phyloP scores from a whole-genome alignment of 2,113 vertebrate genomes.

The Pseudolaguvia tuberculata region DNA sequence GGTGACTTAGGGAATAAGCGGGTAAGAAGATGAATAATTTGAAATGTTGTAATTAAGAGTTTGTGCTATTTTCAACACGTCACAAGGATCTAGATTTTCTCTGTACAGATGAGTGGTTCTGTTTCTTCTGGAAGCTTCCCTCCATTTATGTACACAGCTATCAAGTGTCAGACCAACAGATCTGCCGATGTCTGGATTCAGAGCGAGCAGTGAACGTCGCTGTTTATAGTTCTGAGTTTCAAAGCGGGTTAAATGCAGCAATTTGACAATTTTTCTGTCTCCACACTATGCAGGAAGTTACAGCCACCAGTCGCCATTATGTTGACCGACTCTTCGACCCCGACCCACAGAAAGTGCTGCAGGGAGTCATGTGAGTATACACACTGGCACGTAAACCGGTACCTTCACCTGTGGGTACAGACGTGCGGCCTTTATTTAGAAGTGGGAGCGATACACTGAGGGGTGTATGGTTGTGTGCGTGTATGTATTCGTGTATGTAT shows the following conservation, averaged over 20 bases:
- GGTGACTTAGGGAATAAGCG: too few species aligned
- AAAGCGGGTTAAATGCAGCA: conserved; percentile 18
- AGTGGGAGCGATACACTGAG: not conserved
- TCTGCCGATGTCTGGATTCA: conserved; percentile 14
- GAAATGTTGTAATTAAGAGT: too few species aligned
- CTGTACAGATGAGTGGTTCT: not conserved
- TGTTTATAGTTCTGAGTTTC: not conserved
- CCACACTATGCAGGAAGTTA: conserved; percentile 83
- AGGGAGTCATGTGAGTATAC: conserved; percentile 97
- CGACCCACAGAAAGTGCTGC: conserved; percentile 96
- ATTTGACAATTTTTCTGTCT: conserved; percentile 44
- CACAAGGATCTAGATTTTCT: not conserved
- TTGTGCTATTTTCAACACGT: not conserved
- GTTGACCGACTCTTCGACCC: conserved; percentile 97
- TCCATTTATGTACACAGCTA: conserved; percentile 35
- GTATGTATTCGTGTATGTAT: conserved; percentile 52
- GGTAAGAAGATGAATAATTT: too few species aligned
- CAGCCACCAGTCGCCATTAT: conserved; percentile 98
- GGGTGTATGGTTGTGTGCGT: too few species aligned
- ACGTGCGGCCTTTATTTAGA: not conserved
- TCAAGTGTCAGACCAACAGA: conserved; percentile 41
- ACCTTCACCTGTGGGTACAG: not conserved
- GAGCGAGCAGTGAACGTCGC: not conserved
- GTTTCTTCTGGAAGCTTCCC: conserved; percentile 26
- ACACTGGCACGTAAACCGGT: not conserved